A percentile compares a stretch with the other conserved stretches of the same genome.
Conservation (phyloP, 1,140 invertebrate genomes). For the Drosophila nasuta region DNA sequence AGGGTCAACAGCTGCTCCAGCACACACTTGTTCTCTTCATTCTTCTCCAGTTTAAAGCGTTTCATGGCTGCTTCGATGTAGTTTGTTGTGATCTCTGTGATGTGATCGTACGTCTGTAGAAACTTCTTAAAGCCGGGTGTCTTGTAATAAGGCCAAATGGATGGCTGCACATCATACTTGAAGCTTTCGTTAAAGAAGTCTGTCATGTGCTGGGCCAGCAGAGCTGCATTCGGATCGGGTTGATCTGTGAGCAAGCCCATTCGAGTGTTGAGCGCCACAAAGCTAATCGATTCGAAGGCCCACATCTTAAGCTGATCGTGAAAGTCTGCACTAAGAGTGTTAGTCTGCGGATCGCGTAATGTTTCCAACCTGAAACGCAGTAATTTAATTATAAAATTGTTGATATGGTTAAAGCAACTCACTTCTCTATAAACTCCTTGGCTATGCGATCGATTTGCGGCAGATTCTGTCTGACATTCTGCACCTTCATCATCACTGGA, state of each 20-base stretch:
- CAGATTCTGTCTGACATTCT: conserved; percentile 67
- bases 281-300: conserved; percentile 89
- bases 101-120: conserved; percentile 85
- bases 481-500: conserved; percentile 74
- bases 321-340: conserved; percentile 86
- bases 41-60: conserved; percentile 85
- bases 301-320: conserved; percentile 89
- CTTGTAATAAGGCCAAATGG: conserved; percentile 87
- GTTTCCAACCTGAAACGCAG: conserved; percentile 85
- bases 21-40: conserved; percentile 86
- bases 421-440: conserved; percentile 69
- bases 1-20: conserved; percentile 87
- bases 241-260: conserved; percentile 85
- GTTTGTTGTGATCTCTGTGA: conserved; percentile 64
- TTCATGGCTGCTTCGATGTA: conserved; percentile 72
- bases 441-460: conserved; percentile 68
- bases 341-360: conserved; percentile 85
- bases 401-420: background rate
- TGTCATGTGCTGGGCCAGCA: conserved; percentile 86
- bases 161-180: conserved; percentile 87
- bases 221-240: conserved; percentile 85
- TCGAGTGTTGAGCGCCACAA: conserved; percentile 87
- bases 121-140: conserved; percentile 87
- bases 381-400: background rate
- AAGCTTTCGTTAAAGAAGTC: conserved; percentile 85